Evolutionary conservation across 2,113 vertebrate genomes (phyloP).

Genomic region (Haemorhous mexicanus): DNA sequence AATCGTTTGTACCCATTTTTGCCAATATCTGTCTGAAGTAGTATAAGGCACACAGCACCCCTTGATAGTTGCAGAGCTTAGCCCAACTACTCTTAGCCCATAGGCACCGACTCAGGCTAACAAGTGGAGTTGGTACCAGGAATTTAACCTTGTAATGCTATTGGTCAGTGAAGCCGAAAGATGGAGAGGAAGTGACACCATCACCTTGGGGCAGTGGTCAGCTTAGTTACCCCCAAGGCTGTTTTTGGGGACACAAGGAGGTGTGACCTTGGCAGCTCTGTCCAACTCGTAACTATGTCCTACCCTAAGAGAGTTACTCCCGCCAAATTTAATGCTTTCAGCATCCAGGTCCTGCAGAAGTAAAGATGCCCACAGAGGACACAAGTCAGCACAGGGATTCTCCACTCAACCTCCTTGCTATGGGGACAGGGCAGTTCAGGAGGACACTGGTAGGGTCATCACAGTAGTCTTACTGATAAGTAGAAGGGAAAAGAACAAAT

Average conservation of each 20-base stretch:
- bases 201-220: background rate
- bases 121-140: background rate
- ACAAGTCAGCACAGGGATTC: background rate
- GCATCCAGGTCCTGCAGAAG: background rate
- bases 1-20: background rate
- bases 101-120: background rate
- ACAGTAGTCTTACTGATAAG: background rate
- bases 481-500: background rate
- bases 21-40: background rate
- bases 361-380: background rate
- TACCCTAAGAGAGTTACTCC: background rate
- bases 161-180: background rate
- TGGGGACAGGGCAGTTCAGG: background rate
- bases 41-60: background rate
- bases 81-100: background rate
- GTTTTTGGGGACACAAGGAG: background rate
- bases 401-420: fast-evolving
- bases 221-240: background rate
- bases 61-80: background rate
- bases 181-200: background rate
- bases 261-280: background rate
- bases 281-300: background rate
- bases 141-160: background rate
- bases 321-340: fast-evolving
- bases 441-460: background rate